phyloP scores from a whole-genome alignment of 2,113 vertebrate species.

The Cavia aperea region DNA sequence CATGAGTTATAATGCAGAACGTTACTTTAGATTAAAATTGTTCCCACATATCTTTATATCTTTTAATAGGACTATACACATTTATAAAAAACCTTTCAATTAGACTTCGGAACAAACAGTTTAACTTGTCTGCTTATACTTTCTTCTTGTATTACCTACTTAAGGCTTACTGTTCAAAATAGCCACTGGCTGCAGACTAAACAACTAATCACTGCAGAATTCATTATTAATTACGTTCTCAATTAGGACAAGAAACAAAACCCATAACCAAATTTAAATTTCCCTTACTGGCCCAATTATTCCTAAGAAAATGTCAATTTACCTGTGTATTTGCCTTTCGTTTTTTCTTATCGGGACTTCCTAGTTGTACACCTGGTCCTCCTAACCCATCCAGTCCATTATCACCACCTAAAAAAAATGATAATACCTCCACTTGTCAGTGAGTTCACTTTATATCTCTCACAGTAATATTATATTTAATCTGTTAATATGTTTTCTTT shows the following conservation, averaged over 20 bases:
- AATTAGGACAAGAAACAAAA: constrained; percentile 21
- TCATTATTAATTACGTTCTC: neutral
- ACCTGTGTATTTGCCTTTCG: constrained; percentile 83
- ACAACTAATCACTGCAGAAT: neutral
- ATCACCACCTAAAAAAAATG: constrained; percentile 80
- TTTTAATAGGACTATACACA: constrained; percentile 23
- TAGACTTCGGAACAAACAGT: constrained; percentile 34
- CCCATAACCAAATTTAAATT: neutral
- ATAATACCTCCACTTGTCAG: constrained; percentile 50
- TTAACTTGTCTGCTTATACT: constrained; percentile 12
- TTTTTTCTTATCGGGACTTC: constrained; percentile 88
- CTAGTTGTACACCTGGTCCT: constrained; percentile 80
- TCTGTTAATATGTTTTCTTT: constrained; percentile 1
- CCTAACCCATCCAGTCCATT: constrained; percentile 84
- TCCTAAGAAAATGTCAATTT: constrained; percentile 54
- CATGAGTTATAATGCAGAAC: neutral
- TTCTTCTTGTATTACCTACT: neutral
- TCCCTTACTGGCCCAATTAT: neutral
- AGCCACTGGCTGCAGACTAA: neutral
- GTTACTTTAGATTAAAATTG: constrained; percentile 6
- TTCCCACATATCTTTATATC: neutral
- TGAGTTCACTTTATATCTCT: neutral
- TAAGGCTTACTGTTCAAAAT: neutral
- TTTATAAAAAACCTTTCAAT: neutral
- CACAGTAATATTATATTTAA: constrained; percentile 20